phyloP scores from a whole-genome alignment of 2,888 invertebrate genomes.

The Cabera pusaria region DNA sequence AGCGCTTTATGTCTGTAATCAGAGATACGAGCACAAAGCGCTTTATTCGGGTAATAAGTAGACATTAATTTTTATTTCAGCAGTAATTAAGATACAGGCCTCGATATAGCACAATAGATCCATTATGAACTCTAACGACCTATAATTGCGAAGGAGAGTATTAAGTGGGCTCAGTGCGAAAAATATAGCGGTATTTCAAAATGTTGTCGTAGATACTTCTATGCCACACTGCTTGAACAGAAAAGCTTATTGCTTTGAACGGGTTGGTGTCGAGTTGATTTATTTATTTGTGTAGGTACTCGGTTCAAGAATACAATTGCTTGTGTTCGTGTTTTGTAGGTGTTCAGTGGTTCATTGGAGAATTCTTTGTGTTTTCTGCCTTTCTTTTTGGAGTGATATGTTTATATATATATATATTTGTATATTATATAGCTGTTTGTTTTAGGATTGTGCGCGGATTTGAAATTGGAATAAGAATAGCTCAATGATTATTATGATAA shows the following conservation, averaged over 20 bases:
- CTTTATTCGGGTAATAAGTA: background rate
- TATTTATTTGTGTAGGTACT: constrained; percentile 18
- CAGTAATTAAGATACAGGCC: constrained; percentile 67
- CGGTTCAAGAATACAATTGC: constrained; percentile 11
- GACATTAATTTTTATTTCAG: constrained; percentile 44
- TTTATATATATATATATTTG: no score
- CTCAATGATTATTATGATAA: no score
- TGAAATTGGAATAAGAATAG: no score
- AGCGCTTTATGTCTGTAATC: no score
- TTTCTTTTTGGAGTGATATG: background rate
- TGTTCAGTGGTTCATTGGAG: constrained; percentile 8
- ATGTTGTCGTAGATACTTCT: constrained; percentile 39
- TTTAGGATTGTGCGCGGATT: background rate
- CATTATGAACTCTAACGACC: constrained; percentile 59
- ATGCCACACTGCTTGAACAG: constrained; percentile 12
- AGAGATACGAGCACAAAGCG: background rate
- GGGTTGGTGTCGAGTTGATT: constrained; percentile 27
- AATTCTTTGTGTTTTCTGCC: constrained; percentile 3
- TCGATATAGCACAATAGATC: constrained; percentile 55
- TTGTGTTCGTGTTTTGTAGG: constrained; percentile 9
- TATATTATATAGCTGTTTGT: no score
- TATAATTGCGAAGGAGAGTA: constrained; percentile 55
- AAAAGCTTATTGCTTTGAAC: constrained; percentile 25
- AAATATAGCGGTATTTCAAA: constrained; percentile 54
- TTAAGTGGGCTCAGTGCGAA: constrained; percentile 51